phyloP scores from a whole-genome alignment of 92 coral and sea anemone genomes.

The Parazoanthus darwini region DNA sequence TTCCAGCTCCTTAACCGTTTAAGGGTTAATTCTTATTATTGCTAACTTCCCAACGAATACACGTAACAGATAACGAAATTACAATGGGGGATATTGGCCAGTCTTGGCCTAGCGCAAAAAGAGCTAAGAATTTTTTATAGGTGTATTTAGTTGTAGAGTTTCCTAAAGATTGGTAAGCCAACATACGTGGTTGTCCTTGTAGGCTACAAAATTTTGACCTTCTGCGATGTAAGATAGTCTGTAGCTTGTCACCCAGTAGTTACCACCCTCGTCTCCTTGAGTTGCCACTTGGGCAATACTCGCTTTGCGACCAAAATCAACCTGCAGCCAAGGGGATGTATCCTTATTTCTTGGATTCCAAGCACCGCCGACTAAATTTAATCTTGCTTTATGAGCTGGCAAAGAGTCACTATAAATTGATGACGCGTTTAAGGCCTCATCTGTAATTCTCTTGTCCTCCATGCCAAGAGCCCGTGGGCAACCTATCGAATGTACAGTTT shows the following conservation, averaged over 20 bases:
- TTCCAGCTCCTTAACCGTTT: too few species aligned
- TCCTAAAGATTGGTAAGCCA: too few species aligned
- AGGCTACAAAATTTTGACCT: background rate
- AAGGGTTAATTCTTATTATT: too few species aligned
- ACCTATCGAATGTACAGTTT: too few species aligned
- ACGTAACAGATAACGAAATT: too few species aligned
- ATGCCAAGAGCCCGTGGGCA: background rate
- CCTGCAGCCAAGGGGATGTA: background rate
- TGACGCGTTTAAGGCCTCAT: background rate
- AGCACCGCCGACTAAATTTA: background rate
- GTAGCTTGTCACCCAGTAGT: background rate
- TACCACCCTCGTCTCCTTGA: background rate
- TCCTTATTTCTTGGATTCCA: background rate
- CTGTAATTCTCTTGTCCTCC: background rate
- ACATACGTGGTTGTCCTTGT: background rate
- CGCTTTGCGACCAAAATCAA: conserved; percentile 5
- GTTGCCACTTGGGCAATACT: background rate
- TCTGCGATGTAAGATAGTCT: background rate
- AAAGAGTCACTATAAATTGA: background rate
- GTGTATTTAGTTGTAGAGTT: too few species aligned
- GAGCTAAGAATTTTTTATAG: accelerated
- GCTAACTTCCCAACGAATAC: too few species aligned
- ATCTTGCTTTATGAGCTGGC: background rate
- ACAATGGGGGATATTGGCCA: too few species aligned
- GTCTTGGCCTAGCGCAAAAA: too few species aligned